phyloP scores from a whole-genome alignment of 1,140 invertebrate species.

The Drosophila tropicalis region DNA sequence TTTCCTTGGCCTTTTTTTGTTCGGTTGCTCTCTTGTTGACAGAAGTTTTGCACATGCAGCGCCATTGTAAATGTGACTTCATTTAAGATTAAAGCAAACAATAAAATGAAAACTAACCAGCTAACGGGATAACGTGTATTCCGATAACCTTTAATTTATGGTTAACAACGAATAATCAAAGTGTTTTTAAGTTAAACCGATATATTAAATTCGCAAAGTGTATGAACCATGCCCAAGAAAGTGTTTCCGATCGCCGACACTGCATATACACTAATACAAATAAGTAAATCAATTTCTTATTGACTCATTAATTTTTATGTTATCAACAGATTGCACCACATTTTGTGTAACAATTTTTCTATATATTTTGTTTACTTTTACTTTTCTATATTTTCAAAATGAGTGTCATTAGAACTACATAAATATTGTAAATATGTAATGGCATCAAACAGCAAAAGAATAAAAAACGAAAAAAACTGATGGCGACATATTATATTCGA shows the following conservation, averaged over 20 bases:
- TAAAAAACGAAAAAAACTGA: slow-evolving; percentile 22
- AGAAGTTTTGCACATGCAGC: slow-evolving; percentile 53
- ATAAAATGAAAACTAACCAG: slow-evolving; percentile 15
- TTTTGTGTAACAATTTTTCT: no score
- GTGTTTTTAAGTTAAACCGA: no score
- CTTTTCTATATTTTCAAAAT: no score
- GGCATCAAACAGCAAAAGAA: slow-evolving; percentile 35
- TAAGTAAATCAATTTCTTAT: no score
- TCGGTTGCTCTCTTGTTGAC: slow-evolving; percentile 38
- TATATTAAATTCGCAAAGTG: no score
- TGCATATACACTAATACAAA: no score
- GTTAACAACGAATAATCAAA: no score
- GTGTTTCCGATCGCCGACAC: no score
- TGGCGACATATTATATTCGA: slow-evolving; percentile 15
- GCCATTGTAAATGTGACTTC: slow-evolving; percentile 77
- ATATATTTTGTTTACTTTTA: no score
- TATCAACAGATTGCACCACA: no score
- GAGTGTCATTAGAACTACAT: slow-evolving; percentile 16
- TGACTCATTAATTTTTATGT: no score
- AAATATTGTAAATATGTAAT: slow-evolving; percentile 33
- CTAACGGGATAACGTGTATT: background rate
- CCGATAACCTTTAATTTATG: slow-evolving; percentile 18
- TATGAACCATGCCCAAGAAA: no score
- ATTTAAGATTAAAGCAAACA: slow-evolving; percentile 70
- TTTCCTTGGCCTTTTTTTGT: slow-evolving; percentile 6